Conservation (phyloP, 2,888 invertebrate species). For the Oligia fasciuncula region DNA sequence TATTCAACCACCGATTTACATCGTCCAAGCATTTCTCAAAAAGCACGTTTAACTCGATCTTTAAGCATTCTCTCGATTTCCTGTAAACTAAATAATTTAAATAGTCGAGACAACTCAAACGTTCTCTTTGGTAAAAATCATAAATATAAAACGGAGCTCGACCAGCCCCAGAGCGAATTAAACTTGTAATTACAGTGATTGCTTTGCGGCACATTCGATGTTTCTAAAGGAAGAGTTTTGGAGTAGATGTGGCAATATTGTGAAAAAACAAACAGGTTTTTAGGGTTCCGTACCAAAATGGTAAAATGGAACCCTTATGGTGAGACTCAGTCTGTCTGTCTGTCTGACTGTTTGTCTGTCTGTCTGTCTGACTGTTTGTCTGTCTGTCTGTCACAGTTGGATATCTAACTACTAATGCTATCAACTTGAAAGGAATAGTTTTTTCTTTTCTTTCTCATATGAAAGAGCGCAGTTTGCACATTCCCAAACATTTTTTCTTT, state of each 20-base stretch:
- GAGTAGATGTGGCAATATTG: constrained; percentile 54
- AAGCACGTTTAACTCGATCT: constrained; percentile 4
- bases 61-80: constrained; percentile 28
- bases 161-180: constrained; percentile 69
- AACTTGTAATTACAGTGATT: constrained; percentile 78
- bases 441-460: too few relatives aligned
- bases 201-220: constrained; percentile 71
- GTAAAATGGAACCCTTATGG: too few relatives aligned
- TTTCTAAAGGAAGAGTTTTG: constrained; percentile 42
- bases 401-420: too few relatives aligned
- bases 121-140: constrained; percentile 61
- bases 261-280: background rate
- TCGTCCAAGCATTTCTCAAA: background rate
- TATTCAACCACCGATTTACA: background rate
- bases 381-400: too few relatives aligned
- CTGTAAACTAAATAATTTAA: constrained; percentile 49
- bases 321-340: too few relatives aligned
- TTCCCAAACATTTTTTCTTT: too few relatives aligned
- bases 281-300: too few relatives aligned
- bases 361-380: too few relatives aligned
- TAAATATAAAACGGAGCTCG: constrained; percentile 63
- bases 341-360: too few relatives aligned
- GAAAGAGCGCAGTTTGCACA: too few relatives aligned
- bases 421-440: too few relatives aligned
- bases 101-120: constrained; percentile 46